Evolutionary conservation across 2,113 vertebrate genomes (phyloP).

Genomic region (Corythornis cristatus): DNA sequence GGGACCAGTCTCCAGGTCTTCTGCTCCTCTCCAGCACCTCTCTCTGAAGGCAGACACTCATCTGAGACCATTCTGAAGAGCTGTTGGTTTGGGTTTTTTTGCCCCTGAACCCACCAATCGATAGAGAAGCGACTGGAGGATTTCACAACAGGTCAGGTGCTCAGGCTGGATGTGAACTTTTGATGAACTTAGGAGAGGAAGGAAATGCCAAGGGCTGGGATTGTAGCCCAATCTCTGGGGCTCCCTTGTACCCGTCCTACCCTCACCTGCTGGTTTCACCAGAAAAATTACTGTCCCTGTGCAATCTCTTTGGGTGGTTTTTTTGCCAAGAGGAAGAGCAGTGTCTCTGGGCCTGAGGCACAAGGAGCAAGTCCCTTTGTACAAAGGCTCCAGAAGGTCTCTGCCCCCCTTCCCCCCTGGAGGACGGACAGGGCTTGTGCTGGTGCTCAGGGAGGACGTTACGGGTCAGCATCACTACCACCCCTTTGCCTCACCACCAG

Average conservation of each 20-base stretch:
- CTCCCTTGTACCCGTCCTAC: background rate
- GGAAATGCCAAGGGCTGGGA: background rate
- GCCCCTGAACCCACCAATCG: background rate
- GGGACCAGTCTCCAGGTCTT: background rate
- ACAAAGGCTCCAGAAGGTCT: background rate
- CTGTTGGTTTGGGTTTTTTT: background rate
- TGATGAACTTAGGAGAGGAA: background rate
- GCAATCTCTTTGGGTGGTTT: background rate
- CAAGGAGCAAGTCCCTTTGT: background rate
- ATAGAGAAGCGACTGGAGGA: background rate
- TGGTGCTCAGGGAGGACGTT: background rate
- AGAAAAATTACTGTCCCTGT: background rate
- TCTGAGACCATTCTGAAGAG: background rate
- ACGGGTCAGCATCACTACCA: background rate
- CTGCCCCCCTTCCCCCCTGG: background rate
- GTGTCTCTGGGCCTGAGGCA: background rate
- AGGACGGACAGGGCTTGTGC: fast-evolving
- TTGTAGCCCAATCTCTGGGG: background rate
- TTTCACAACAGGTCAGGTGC: background rate
- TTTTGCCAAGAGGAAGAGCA: background rate
- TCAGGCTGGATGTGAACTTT: background rate
- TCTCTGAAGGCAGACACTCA: background rate
- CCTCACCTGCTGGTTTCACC: background rate
- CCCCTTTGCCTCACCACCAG: background rate
- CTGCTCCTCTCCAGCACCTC: background rate